Conservation (phyloP, 2,888 invertebrate species). For the Cecidostiba fungosa region DNA sequence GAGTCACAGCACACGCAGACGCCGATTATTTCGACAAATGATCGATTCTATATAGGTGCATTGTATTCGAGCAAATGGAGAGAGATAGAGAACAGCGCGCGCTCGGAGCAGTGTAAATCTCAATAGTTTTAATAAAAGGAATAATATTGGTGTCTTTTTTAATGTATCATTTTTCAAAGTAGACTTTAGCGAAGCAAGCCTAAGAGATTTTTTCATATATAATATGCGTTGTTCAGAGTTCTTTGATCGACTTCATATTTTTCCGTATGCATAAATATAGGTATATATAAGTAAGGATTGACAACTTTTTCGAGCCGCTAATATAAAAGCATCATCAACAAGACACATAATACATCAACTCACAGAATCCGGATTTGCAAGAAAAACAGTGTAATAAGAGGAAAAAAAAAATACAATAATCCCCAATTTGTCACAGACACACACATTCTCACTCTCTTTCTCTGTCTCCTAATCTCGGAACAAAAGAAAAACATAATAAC, state of each 20-base stretch:
- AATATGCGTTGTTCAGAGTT: slow-evolving; percentile 34
- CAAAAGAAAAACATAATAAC: slow-evolving; percentile 56
- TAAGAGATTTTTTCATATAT: slow-evolving; percentile 51
- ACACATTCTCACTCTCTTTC: slow-evolving; percentile 71
- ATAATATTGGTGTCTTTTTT: slow-evolving; percentile 53
- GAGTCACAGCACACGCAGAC: not conserved
- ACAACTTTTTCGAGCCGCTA: slow-evolving; percentile 74
- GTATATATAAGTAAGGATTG: slow-evolving; percentile 72
- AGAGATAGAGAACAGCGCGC: slow-evolving; percentile 16
- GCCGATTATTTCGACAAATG: slow-evolving; percentile 24
- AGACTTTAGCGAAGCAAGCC: slow-evolving; percentile 55
- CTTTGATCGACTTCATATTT: slow-evolving; percentile 38
- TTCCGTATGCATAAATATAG: not conserved
- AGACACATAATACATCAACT: not conserved
- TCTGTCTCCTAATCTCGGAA: slow-evolving; percentile 74
- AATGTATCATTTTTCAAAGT: slow-evolving; percentile 54
- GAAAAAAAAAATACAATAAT: slow-evolving; percentile 10
- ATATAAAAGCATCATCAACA: slow-evolving; percentile 3
- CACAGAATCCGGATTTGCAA: slow-evolving; percentile 6
- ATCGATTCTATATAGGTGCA: slow-evolving; percentile 30
- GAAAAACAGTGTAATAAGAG: not conserved
- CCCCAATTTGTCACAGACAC: slow-evolving; percentile 7
- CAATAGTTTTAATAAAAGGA: slow-evolving; percentile 21
- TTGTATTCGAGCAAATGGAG: slow-evolving; percentile 30
- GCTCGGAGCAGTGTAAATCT: slow-evolving; percentile 37